Base-by-base conservation (phyloP, 2,797 vertebrate species). In the Liparis tanakae region DNA sequence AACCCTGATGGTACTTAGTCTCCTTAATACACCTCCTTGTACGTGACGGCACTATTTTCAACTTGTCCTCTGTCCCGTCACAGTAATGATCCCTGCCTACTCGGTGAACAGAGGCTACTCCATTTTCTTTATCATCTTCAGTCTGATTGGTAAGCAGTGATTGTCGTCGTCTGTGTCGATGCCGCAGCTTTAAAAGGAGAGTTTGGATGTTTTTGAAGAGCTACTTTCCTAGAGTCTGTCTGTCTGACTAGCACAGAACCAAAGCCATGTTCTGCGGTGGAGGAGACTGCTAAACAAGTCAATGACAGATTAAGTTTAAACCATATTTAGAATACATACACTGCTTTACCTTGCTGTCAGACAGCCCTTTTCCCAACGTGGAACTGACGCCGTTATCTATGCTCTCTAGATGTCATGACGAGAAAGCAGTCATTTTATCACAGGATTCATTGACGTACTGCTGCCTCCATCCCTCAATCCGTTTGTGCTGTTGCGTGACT, bases 81-180 rank as follows among this genome's bases (percentile, higher is more conserved):
- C 90, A 99, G 98, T 98, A 76, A 99, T 99, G 98, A 94, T 97
- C 22, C 97, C 96, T 1, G 97, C 97, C 0, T 99, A 99, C 84
- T 96, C 96, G 10, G 89, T 93, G 50, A 95, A 98, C 88, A 92
- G 97, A 85, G 93, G 74, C 0, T 98, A 98, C 66, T 91, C 95
- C 3, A 56, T 98, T 60, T 99, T 99, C 94, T 99, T 99, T 79
- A 93, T 99, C 46, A 61, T 93, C 46, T 99, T 98, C 90, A 98
- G 96, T 58, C 93, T 97, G 1, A 95, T 98, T 1, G 98, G 98
- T 99, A 76, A 95, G 96, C 20, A 30, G 7, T n/a, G 0, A 3
- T 55, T 22, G 17, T 34, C 12, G 1, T n/a, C 18, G 22, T 30
- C 2, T 10, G 0, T 36, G n/a, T 46, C 22, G 22, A 7, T 20